Base-by-base conservation (phyloP, 2,113 vertebrate genomes). In the Pardalotus punctatus region DNA sequence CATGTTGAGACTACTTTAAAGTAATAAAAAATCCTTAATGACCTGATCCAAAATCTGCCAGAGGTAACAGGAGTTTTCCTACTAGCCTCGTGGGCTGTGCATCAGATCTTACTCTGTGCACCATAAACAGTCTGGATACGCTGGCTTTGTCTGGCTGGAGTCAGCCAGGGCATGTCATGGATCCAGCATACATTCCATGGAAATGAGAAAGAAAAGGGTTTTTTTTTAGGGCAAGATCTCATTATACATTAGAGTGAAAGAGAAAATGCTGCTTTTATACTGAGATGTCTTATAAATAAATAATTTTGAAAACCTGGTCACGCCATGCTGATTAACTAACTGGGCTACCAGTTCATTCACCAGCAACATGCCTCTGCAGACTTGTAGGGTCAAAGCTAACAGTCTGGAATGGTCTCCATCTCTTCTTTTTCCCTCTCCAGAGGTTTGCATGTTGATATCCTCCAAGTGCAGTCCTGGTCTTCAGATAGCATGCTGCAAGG, bases 281-380 rank as follows among this genome's bases (percentile, higher is more conserved):
- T 47, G 47, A 86, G 85, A 66, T 94, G 90, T 84, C 79, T 94
- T 80, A 81, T 35, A 91, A 94, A 94, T 64, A 93, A 70, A 15
- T 83, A 36, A 58, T 43, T 82, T 79, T 81, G 89, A 84, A 81
- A 95, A 93, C 56, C 88, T 91, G 88, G 61, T 92, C 80, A 77
- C 38, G 31, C 67, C 80, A 84, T 91, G 86, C 82, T 78, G 80
- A 88, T 83, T 93, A 85, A 86, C 92, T 83, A 88, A 77, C 53
- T 88, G 90, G 79, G 86, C 67, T 73, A 81, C 67, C 64, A 88
- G 90, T 95, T 97, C 88, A 58, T 94, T 93, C 83, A 88, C 96
- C 97, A 97, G 97, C 85, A 95, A 92, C 96, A 96, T 94, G 97
- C 97, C 97, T 97, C 96, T 97, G 95, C 96, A 96, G 96, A 94